Base-by-base conservation (phyloP, 1,140 invertebrate species). In the Marisa cornuarietis region DNA sequence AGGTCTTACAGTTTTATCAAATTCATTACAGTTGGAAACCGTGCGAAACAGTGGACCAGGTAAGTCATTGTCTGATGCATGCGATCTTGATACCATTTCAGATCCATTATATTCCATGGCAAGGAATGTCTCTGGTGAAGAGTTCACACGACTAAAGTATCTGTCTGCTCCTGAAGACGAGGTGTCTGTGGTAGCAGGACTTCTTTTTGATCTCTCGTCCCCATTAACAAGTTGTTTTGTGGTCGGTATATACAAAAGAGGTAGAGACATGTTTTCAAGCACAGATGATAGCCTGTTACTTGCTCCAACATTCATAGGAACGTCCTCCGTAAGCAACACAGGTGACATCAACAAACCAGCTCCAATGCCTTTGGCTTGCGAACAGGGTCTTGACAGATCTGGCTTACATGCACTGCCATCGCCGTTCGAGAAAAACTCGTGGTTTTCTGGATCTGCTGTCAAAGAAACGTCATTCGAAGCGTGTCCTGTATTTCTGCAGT, bases 231-330 rank as follows among this genome's bases (percentile, higher is more conserved):
- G 82, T 75, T 89, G 88, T 75, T 83, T 85, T 52, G 89, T 90
- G n/a, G 82, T 87, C 49, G 89, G 89, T 79, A 90, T 85, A 78
- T 90, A 90, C 42, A 90, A 75, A 13, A 90, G 79, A 26, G 85
- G 84, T 68, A 86, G 79, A 26, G 87, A 84, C 24, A 90, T 87
- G 79, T 87, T 89, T 79, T 89, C 87, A 51, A 88, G 80, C 16
- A 90, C 89, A 16, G 84, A 83, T 52, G 88, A 89, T 54, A 90
- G 84, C 20, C 85, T 66, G 58, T 85, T 87, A 71, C 85, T 85
- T 58, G 84, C 76, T 52, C 82, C 83, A 54, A 88, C 81, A 42
- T 82, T 81, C 62, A 89, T 82, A 42, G 86, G 84, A 20, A 89
- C 76, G 83, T 89, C 88, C 79, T 88, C 84, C 72, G 87, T 86